Evolutionary conservation across 2,113 vertebrate species (phyloP).

Genomic region (Andinoacara biseriatus): DNA sequence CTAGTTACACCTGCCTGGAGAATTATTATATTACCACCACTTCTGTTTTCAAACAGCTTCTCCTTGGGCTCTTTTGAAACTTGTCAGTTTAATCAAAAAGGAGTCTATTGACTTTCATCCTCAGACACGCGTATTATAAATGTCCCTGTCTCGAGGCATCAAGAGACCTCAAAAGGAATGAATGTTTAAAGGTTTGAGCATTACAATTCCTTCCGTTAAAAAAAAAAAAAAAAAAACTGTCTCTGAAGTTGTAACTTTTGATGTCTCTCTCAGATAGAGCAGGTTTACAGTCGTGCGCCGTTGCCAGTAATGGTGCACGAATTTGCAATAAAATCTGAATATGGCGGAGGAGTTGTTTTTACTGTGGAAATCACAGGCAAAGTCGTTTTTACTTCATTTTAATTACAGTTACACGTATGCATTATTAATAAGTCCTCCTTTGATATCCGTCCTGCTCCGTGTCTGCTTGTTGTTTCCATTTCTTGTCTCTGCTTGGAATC

Average conservation of each 20-base stretch:
- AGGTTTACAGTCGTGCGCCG: background rate
- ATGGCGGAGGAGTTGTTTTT: background rate
- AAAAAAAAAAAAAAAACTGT: background rate
- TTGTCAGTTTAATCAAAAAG: slow-evolving; percentile 23
- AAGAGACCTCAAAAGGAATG: slow-evolving; percentile 22
- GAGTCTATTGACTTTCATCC: slow-evolving; percentile 19
- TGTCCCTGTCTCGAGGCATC: background rate
- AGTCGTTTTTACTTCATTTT: background rate
- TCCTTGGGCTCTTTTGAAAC: background rate
- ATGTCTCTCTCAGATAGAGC: background rate
- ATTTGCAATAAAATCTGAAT: background rate
- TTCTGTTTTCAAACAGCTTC: background rate
- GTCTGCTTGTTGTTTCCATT: slow-evolving; percentile 13
- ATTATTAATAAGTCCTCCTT: slow-evolving; percentile 3
- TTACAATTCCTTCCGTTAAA: background rate
- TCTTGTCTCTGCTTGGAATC: slow-evolving; percentile 23
- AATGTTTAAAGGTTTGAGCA: slow-evolving; percentile 21
- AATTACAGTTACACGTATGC: slow-evolving; percentile 9
- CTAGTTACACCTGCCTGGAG: background rate
- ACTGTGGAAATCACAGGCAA: background rate
- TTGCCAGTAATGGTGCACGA: background rate
- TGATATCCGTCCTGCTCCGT: background rate
- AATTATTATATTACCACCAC: background rate
- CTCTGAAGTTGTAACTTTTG: background rate
- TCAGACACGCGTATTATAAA: slow-evolving; percentile 16